phyloP scores from a whole-genome alignment of 1,140 invertebrate genomes.

The Aphelenchoides besseyi region DNA sequence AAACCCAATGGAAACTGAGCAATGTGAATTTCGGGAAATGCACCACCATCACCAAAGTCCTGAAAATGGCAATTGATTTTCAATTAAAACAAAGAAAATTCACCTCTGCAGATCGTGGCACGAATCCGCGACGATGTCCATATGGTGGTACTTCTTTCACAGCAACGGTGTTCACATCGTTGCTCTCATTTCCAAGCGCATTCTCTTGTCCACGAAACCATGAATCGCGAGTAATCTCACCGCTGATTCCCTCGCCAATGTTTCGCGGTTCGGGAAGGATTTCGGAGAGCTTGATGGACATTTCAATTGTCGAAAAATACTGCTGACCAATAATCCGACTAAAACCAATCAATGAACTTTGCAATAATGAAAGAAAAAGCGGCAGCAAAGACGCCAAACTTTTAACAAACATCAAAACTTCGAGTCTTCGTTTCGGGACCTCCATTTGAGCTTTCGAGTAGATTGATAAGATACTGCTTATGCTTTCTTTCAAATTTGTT shows the following conservation, averaged over 20 bases:
- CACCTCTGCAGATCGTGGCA: slow-evolving; percentile 81
- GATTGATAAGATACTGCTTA: too few relatives aligned
- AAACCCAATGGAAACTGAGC: slow-evolving; percentile 92
- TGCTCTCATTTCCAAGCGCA: neutral
- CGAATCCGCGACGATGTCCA: slow-evolving; percentile 88
- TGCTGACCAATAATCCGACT: too few relatives aligned
- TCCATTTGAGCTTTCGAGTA: too few relatives aligned
- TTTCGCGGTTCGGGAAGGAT: slow-evolving; percentile 33
- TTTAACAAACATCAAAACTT: too few relatives aligned
- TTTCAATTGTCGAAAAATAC: too few relatives aligned
- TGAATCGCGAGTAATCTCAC: slow-evolving; percentile 48
- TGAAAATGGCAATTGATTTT: slow-evolving; percentile 46
- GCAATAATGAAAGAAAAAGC: too few relatives aligned
- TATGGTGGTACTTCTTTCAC: slow-evolving; percentile 75
- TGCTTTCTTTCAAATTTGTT: too few relatives aligned
- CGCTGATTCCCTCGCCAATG: slow-evolving; percentile 8
- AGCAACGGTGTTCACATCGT: slow-evolving; percentile 30
- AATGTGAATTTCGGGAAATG: slow-evolving; percentile 94
- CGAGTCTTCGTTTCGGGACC: too few relatives aligned
- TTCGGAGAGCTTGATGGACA: neutral
- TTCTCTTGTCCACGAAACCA: slow-evolving; percentile 56
- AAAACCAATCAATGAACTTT: too few relatives aligned
- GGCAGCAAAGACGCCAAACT: too few relatives aligned
- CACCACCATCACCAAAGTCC: slow-evolving; percentile 90
- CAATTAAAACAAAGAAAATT: slow-evolving; percentile 56